Evolutionary conservation across 2,797 vertebrate genomes (phyloP).

Genomic region (Urosaurus nigricauda): DNA sequence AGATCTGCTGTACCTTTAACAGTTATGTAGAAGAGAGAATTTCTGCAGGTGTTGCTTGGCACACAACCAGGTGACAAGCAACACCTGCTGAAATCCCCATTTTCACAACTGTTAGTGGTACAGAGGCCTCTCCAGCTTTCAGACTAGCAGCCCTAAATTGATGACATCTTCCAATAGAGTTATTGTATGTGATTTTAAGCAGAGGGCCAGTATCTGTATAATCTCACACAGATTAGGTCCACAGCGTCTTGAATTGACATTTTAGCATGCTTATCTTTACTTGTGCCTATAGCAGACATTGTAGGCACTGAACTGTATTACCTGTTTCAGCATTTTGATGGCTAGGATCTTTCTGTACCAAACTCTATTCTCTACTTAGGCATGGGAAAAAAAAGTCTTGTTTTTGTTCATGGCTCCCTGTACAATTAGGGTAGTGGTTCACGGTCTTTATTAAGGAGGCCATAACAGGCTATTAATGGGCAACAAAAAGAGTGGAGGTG

Average conservation of each 20-base stretch:
- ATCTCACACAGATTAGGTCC: background rate
- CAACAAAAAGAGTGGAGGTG: background rate
- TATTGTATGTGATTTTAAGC: background rate
- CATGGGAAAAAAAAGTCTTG: background rate
- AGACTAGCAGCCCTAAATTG: too few relatives aligned
- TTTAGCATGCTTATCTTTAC: background rate
- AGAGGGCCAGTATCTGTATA: background rate
- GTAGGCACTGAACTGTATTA: background rate
- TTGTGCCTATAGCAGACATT: background rate
- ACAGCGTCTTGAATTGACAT: background rate
- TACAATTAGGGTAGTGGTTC: background rate
- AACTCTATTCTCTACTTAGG: background rate
- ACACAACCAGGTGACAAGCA: too few relatives aligned
- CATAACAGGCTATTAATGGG: background rate
- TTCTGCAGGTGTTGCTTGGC: too few relatives aligned
- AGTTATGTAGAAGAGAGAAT: too few relatives aligned
- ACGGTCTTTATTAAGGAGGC: background rate
- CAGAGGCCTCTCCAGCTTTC: too few relatives aligned
- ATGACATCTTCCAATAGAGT: too few relatives aligned
- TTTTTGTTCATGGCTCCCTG: background rate
- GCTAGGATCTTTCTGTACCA: background rate
- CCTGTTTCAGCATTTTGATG: too few relatives aligned
- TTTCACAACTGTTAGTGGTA: too few relatives aligned
- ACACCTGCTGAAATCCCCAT: too few relatives aligned
- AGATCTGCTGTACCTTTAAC: too few relatives aligned